Percentiles rank a stretch among this genome's conserved stretches.
These are phyloP conservation scores for Delichon dasypus DNA, from an alignment of 2,797 vertebrate species.

Conservation along the genomic window DNA sequence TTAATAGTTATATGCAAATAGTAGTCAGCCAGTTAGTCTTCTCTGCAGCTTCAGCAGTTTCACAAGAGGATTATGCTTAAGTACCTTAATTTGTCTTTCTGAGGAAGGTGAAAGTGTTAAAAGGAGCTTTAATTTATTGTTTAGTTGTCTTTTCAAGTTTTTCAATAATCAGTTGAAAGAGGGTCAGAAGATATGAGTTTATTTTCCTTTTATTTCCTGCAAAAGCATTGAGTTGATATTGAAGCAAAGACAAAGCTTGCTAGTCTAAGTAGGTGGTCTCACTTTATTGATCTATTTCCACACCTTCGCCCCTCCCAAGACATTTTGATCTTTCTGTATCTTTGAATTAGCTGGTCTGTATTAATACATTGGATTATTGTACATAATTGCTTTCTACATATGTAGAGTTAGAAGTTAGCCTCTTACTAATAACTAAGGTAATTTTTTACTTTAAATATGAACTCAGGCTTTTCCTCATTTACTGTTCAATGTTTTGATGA, in stretches of 20 bases:
- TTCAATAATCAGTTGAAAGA: background rate
- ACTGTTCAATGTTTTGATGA: background rate
- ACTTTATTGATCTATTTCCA: background rate
- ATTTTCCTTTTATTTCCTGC: background rate
- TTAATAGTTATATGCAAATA: conserved; percentile 27
- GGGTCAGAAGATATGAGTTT: background rate
- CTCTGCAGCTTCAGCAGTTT: conserved; percentile 11
- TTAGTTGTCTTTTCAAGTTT: background rate
- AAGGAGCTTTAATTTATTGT: background rate
- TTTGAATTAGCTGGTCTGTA: background rate
- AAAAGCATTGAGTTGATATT: background rate
- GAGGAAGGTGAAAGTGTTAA: conserved; percentile 13
- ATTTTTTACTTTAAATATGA: background rate
- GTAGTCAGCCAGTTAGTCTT: background rate
- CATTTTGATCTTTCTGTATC: background rate
- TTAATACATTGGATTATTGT: background rate
- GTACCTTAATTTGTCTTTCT: conserved; percentile 22
- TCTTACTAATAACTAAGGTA: background rate
- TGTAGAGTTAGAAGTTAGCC: background rate
- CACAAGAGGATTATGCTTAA: conserved; percentile 10
- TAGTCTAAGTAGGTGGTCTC: background rate
- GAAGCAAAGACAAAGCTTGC: background rate
- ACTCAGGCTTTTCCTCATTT: background rate
- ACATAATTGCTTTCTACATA: background rate
- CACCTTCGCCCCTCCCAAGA: background rate